These are phyloP conservation scores for Falcaria lacertinaria DNA, from an alignment of 2,888 invertebrate genomes.

Conservation along the genomic window DNA sequence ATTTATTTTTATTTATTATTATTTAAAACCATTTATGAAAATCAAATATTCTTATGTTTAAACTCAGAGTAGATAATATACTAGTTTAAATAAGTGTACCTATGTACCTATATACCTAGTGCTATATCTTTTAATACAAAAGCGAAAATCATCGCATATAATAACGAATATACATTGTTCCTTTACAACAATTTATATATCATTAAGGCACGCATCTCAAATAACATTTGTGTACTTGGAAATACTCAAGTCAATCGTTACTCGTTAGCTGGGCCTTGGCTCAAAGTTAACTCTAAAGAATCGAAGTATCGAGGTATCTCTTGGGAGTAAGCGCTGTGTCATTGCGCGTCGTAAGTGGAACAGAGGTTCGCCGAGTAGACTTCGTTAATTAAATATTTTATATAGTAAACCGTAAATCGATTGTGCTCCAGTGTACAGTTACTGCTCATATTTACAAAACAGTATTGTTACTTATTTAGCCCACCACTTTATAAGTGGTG, in stretches of 20 bases:
- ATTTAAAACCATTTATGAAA: no score
- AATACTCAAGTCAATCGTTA: constrained; percentile 64
- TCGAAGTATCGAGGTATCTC: constrained; percentile 65
- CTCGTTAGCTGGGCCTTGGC: constrained; percentile 63
- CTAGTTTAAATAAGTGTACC: no score
- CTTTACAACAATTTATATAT: constrained; percentile 31
- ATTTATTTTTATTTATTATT: no score
- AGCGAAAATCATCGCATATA: neutral
- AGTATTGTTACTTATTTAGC: neutral
- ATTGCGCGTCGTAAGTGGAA: constrained; percentile 54
- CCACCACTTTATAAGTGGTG: neutral
- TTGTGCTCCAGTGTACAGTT: neutral
- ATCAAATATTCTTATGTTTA: no score
- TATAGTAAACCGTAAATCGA: neutral
- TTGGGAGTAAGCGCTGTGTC: constrained; percentile 72
- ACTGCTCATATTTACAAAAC: neutral
- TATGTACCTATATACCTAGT: no score
- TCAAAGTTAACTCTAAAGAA: constrained; percentile 66
- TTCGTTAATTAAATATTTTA: constrained; percentile 3
- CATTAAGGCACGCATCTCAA: constrained; percentile 40
- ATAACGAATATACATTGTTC: constrained; percentile 15
- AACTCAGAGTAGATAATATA: no score
- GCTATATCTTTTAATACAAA: neutral
- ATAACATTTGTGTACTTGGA: constrained; percentile 52
- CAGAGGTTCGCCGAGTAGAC: constrained; percentile 31